These are phyloP conservation scores for Phainopepla nitens DNA, from an alignment of 2,113 vertebrate species.

Conservation along the genomic window DNA sequence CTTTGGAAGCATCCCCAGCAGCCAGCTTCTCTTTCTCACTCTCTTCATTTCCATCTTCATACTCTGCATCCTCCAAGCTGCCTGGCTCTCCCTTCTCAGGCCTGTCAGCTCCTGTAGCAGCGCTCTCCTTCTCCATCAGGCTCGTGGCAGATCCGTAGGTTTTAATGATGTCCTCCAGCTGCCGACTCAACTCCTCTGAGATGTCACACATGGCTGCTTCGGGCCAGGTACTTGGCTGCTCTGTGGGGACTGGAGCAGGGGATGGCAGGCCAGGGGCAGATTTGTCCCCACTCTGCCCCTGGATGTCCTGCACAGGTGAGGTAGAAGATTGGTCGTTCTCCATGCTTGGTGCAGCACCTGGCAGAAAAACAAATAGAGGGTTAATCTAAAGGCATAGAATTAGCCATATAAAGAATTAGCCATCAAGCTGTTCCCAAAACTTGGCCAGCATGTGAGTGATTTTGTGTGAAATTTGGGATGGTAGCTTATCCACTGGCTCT, in stretches of 20 bases:
- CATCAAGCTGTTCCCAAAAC: background rate
- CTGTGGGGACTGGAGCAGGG: background rate
- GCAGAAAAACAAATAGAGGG: constrained; percentile 9
- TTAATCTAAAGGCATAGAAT: constrained; percentile 10
- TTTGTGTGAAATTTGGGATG: background rate
- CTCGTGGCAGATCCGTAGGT: constrained; percentile 72
- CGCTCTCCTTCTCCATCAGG: constrained; percentile 54
- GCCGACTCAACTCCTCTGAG: constrained; percentile 78
- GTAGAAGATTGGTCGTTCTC: constrained; percentile 64
- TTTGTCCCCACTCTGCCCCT: constrained; percentile 47
- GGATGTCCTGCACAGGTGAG: background rate
- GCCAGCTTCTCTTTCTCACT: constrained; percentile 58
- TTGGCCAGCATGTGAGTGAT: background rate
- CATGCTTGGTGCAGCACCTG: constrained; percentile 71
- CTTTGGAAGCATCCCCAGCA: constrained; percentile 53
- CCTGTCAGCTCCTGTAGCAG: background rate
- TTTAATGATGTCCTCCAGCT: constrained; percentile 89
- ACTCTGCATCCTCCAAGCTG: constrained; percentile 61
- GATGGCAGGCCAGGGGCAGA: background rate
- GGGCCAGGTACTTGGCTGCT: background rate
- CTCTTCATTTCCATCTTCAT: constrained; percentile 69
- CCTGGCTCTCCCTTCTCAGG: constrained; percentile 62
- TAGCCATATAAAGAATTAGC: background rate
- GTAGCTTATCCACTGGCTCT: background rate
- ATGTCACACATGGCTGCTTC: constrained; percentile 47